Evolutionary conservation across 2,113 vertebrate genomes (phyloP), one percentile per base, ranked within the genome.

Genomic region (Campylorhamphus procurvoides): DNA sequence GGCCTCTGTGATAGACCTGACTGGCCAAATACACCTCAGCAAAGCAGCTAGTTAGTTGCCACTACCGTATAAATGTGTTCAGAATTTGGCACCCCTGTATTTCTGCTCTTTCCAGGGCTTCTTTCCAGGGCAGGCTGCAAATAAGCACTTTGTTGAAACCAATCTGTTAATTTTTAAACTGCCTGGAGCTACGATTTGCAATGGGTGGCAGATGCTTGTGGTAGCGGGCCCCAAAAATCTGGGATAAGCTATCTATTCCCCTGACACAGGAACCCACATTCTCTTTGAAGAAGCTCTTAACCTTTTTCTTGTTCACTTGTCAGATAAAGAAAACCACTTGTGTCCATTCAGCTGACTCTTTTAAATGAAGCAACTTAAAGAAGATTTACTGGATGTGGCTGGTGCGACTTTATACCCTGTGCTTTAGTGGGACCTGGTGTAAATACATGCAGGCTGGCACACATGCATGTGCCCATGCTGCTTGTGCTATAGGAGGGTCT

Each of bases 201-300:
- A 75, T 85, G 85, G 92, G 91, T 96, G 96, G 92, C 91, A 89
- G 84, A 50, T 77, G 58, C 75, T 93, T 92, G 87, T 84, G 87
- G 87, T 90, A 89, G 49, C 89, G 85, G 80, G 60, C 80, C 50
- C 39, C 1, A 3, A 75, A 85, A 80, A 89, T 81, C 93, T 97
- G 92, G 94, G 64, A 35, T 75, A 83, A 83, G 29, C 83, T 81
- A 47, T 84, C 82, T 87, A 13, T 94, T 93, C 73, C 83, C 39
- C 59, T 92, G 92, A 83, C 73, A 81, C 44, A 66, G 72, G 90
- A 96, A 40, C 71, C 67, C 35, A 12, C 46, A 7, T 69, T 86
- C 60, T 66, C 78, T 96, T 89, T 94, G 74, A 85, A 90, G 79
- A 79, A 76, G 55, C 52, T 87, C 49, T 93, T 90, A 89, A 68